phyloP scores from a whole-genome alignment of 2,113 vertebrate species.

The Prunella fulvescens region DNA sequence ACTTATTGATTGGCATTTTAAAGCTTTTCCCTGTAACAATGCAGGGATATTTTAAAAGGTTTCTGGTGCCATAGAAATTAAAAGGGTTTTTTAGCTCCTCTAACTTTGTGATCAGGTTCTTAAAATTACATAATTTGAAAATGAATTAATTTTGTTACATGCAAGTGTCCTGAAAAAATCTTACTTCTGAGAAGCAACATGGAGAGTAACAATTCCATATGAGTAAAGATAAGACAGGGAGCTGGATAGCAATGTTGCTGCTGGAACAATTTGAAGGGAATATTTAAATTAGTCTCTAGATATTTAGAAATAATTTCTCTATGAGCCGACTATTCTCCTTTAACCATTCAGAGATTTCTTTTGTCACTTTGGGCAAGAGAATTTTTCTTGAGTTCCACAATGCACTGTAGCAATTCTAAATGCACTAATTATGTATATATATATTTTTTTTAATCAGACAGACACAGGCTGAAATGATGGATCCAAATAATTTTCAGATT shows the following conservation, averaged over 20 bases:
- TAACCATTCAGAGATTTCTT: background rate
- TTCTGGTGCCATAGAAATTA: background rate
- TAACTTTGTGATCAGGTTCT: background rate
- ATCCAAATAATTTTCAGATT: background rate
- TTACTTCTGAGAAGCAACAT: background rate
- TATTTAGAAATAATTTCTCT: background rate
- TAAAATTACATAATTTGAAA: background rate
- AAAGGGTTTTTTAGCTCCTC: fast-evolving
- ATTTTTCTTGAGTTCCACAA: background rate
- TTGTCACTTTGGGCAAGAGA: background rate
- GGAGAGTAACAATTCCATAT: background rate
- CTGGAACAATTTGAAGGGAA: background rate
- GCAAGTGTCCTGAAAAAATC: background rate
- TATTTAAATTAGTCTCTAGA: background rate
- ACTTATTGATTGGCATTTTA: background rate
- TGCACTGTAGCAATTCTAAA: background rate
- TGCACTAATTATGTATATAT: background rate
- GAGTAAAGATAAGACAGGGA: background rate
- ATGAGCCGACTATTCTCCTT: background rate
- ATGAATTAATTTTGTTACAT: background rate
- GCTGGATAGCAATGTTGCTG: background rate
- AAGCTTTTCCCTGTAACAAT: background rate
- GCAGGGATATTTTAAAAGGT: background rate
- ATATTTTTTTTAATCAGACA: background rate
- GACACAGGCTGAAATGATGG: background rate